These are phyloP conservation scores for Etheostoma nigrum DNA, from an alignment of 2,797 vertebrate species.

Conservation along the genomic window DNA sequence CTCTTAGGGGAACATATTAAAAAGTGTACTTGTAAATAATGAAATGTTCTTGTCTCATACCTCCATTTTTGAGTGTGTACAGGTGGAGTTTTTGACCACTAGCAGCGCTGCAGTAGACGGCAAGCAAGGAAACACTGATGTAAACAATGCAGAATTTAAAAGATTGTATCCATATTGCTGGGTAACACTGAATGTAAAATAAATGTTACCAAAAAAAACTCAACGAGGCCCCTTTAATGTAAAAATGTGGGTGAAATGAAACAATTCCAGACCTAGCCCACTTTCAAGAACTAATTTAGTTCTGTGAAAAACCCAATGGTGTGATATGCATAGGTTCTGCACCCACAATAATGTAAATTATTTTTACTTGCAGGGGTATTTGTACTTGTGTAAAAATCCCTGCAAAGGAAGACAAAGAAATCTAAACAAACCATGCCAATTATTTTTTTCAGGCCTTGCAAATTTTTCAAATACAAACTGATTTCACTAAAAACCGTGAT, in stretches of 20 bases:
- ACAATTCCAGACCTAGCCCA: not conserved
- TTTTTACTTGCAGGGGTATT: not conserved
- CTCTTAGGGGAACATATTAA: too few species aligned
- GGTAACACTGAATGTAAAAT: too few species aligned
- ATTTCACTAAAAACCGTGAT: constrained; percentile 1
- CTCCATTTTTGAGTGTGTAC: too few species aligned
- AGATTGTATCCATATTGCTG: too few species aligned
- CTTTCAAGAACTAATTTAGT: too few species aligned
- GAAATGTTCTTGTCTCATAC: too few species aligned
- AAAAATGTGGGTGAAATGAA: not conserved
- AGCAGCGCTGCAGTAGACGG: not conserved
- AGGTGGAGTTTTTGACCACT: not conserved
- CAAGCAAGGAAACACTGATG: not conserved
- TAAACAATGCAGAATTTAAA: too few species aligned
- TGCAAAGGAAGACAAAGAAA: not conserved
- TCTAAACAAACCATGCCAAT: not conserved
- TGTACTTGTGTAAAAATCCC: not conserved
- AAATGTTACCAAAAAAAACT: not conserved
- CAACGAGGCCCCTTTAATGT: not conserved
- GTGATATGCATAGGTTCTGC: too few species aligned
- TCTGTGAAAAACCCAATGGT: too few species aligned
- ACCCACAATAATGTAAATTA: too few species aligned
- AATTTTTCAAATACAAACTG: not conserved
- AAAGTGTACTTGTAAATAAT: too few species aligned
- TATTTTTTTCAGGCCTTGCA: not conserved